These are phyloP conservation scores for Ditula angustiorana DNA, from an alignment of 2,888 invertebrate genomes.

Conservation along the genomic window DNA sequence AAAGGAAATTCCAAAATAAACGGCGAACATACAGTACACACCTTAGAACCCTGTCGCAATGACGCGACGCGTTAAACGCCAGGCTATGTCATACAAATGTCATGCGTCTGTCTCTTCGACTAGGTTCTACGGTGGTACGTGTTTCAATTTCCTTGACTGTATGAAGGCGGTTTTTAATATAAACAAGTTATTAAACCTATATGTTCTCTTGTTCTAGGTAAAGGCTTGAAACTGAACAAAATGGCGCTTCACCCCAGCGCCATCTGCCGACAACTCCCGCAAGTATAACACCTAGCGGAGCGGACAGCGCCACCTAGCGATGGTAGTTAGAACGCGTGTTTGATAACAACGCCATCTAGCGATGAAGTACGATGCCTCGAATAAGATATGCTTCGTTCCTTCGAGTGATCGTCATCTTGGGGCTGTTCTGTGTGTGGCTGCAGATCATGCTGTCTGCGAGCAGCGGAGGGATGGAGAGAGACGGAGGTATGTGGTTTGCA, in stretches of 20 bases:
- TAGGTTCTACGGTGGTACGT: too few species aligned
- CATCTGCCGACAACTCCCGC: neutral
- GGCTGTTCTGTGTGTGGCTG: constrained; percentile 75
- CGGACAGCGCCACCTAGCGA: neutral
- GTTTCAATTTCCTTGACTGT: too few species aligned
- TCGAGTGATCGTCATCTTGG: constrained; percentile 71
- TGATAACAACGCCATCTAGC: constrained; percentile 21
- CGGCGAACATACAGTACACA: too few species aligned
- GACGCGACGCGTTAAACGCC: too few species aligned
- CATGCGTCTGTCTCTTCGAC: too few species aligned
- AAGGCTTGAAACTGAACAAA: neutral
- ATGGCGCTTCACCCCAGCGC: neutral
- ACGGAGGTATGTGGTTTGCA: constrained; percentile 58
- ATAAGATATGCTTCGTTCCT: constrained; percentile 76
- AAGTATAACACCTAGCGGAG: neutral
- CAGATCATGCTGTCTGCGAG: constrained; percentile 78
- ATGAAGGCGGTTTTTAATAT: too few species aligned
- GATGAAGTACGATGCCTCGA: constrained; percentile 75
- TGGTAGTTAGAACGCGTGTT: neutral
- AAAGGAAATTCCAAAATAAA: too few species aligned
- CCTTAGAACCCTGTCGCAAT: too few species aligned
- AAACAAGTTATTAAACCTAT: too few species aligned
- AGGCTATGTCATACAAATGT: too few species aligned
- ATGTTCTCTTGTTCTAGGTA: neutral
- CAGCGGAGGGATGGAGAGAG: constrained; percentile 65